phyloP scores from a whole-genome alignment of 2,888 invertebrate genomes.

The Syrphus vitripennis region DNA sequence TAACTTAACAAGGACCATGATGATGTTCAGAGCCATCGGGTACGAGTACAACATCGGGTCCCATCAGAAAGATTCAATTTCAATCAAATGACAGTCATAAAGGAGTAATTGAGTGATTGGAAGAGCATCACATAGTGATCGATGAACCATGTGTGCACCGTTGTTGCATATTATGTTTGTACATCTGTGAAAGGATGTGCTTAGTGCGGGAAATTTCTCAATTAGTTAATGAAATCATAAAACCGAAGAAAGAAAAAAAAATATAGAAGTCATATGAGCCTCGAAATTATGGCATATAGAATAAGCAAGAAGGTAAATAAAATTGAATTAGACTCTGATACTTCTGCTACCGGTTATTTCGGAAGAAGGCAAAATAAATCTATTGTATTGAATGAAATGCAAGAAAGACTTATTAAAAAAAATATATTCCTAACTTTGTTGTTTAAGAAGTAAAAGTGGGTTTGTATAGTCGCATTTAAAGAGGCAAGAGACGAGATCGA shows the following conservation, averaged over 20 bases:
- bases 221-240: constrained; percentile 56
- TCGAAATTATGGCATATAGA: background rate
- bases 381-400: no score
- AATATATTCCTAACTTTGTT: no score
- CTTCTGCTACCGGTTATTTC: no score
- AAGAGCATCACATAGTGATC: constrained; percentile 44
- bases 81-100: constrained; percentile 68
- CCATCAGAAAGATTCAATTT: constrained; percentile 63
- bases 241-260: background rate
- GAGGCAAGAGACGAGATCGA: no score
- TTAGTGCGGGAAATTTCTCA: constrained; percentile 10
- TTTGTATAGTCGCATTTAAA: no score
- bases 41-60: constrained; percentile 2
- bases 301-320: background rate
- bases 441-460: no score
- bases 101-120: constrained; percentile 70
- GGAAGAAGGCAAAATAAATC: no score
- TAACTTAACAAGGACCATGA: constrained; percentile 38
- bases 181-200: constrained; percentile 8
- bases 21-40: constrained; percentile 18
- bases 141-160: constrained; percentile 20
- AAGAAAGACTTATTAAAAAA: no score
- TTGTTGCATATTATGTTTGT: background rate
- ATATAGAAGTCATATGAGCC: background rate
- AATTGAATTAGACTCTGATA: no score